Base-by-base conservation (phyloP, 2,113 vertebrate species). In the Oncorhynchus tshawytscha region DNA sequence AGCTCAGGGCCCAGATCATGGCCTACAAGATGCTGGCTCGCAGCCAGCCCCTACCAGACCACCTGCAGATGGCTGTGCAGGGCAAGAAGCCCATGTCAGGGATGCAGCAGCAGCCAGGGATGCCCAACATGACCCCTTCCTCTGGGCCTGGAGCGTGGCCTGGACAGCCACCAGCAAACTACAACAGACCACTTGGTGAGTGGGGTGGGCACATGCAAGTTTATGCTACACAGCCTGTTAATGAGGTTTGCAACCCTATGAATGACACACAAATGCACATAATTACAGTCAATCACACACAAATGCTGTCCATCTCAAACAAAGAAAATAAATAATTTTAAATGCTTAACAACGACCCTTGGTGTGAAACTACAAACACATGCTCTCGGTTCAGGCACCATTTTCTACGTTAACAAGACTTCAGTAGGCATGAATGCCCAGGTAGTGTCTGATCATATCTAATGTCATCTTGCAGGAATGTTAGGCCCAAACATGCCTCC, bases 1-100 rank as follows among this genome's bases (percentile, higher is more conserved):
- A 99, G 86, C 91, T 99, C 39, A 84, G 97, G 3, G 97, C 97
- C 1, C 97, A 99, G 82, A 99, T 99, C 79, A 99, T 99, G 97
- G 97, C 97, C 7, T 99, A 99, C 85, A 99, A 99, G 88, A 97
- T 99, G 96, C 91, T 99, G 73, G 95, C 96, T 0, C 90, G 96
- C 20, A 96, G 95, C 1, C 97, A 99, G 74, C 93, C 96, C 0
- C 85, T 99, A 0, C 97, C 97, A 0, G 97, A 99, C 3, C 96
- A 98, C 88, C 93, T 99, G 49, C 97, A 98, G 92, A 94, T 99
- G 92, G 97, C 97, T 0, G 96, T 99, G 75, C 97, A 99, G 87
- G 97, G 97, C 1, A 99, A 99, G 83, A 91, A 96, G 39, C 97
- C 97, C 0, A 94, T 97, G 93, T 95, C 96, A 0, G 96, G 96